Conservation (phyloP, 2,797 vertebrate genomes). For the Mastacembelus armatus region DNA sequence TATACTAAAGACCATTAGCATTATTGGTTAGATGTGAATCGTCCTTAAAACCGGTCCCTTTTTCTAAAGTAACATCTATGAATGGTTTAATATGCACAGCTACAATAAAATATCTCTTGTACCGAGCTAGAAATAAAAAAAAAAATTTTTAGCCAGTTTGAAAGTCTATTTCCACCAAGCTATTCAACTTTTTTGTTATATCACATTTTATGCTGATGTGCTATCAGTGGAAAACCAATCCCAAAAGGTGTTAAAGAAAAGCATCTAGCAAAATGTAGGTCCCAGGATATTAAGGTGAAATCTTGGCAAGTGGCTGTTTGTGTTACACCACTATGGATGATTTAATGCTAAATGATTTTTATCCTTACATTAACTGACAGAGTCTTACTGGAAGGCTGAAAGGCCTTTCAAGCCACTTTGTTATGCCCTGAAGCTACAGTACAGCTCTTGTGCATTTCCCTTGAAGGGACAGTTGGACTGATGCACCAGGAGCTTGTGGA, state of each 20-base stretch:
- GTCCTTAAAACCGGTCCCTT: no score
- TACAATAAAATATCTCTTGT: neutral
- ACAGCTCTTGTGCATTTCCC: conserved; percentile 38
- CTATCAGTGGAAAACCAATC: conserved; percentile 1
- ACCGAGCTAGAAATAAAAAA: no score
- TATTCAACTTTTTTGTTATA: neutral
- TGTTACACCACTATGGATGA: no score
- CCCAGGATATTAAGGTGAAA: neutral
- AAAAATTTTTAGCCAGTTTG: neutral
- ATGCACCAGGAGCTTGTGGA: conserved; percentile 25
- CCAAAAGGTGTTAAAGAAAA: neutral
- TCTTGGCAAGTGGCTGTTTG: neutral
- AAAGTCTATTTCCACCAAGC: neutral
- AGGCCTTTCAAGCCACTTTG: conserved; percentile 49
- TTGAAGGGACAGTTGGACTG: conserved; percentile 28
- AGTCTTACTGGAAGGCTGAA: conserved; percentile 32
- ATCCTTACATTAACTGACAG: conserved; percentile 16
- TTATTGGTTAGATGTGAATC: no score
- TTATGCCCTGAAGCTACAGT: conserved; percentile 38
- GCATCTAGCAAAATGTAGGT: neutral
- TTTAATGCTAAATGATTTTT: no score
- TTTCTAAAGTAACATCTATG: no score
- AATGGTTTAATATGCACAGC: no score
- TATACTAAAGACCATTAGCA: no score
- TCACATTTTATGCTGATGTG: neutral